Conservation (phyloP, 2,888 invertebrate species). For the Caenorhabditis parvicauda region DNA sequence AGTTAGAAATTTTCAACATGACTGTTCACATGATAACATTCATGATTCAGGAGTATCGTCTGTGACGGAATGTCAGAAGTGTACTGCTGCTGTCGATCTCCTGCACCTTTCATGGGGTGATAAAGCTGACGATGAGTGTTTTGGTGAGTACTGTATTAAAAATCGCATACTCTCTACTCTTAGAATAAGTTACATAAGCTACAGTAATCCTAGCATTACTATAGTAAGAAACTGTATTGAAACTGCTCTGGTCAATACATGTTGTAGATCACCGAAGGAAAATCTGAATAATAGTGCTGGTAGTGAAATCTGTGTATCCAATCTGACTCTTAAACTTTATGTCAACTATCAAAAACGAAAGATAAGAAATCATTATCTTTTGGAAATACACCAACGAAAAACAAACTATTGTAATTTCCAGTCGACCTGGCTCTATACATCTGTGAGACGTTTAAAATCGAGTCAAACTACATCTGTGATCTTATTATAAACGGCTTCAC, state of each 20-base stretch:
- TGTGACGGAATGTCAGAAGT: constrained; percentile 23
- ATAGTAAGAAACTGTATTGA: too few relatives aligned
- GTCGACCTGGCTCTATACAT: constrained; percentile 33
- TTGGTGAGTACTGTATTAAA: constrained; percentile 2
- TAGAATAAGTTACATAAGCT: background rate
- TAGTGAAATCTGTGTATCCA: too few relatives aligned
- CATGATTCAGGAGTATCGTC: constrained; percentile 12
- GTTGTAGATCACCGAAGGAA: too few relatives aligned
- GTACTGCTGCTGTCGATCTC: constrained; percentile 28
- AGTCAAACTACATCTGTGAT: constrained; percentile 47
- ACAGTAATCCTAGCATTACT: too few relatives aligned
- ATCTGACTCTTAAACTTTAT: too few relatives aligned
- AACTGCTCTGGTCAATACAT: too few relatives aligned
- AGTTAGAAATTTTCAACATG: too few relatives aligned
- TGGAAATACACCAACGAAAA: background rate
- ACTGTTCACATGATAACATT: too few relatives aligned
- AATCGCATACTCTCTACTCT: background rate
- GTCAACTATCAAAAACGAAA: too few relatives aligned
- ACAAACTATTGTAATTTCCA: too few relatives aligned
- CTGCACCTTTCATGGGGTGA: constrained; percentile 39
- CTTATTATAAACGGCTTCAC: constrained; percentile 43
- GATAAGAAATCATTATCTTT: too few relatives aligned
- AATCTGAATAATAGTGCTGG: too few relatives aligned
- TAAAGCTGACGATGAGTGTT: constrained; percentile 38
- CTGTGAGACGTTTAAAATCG: constrained; percentile 44